Evolutionary conservation across 1,140 invertebrate species (phyloP).

Genomic region (Apis dorsata): DNA sequence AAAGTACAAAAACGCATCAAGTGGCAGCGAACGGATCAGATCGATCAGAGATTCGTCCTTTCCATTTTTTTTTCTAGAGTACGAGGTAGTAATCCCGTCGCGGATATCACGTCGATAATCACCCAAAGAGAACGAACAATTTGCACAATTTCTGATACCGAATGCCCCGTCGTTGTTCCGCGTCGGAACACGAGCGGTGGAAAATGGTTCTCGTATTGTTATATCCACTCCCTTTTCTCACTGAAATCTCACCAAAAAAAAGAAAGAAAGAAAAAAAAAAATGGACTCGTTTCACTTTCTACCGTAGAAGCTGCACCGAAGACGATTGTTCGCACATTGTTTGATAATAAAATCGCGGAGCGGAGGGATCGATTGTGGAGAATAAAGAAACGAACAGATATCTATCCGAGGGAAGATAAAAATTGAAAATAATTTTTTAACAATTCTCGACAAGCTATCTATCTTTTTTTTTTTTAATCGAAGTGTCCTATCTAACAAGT

Average conservation of each 20-base stretch:
- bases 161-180: background rate
- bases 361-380: background rate
- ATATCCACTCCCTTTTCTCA: background rate
- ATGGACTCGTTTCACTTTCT: background rate
- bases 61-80: slow-evolving; percentile 11
- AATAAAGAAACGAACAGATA: no score
- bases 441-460: no score
- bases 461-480: no score
- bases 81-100: slow-evolving; percentile 22
- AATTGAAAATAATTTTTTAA: no score
- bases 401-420: no score
- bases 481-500: no score
- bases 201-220: background rate
- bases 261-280: no score
- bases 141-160: slow-evolving; percentile 37
- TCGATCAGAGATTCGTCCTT: slow-evolving; percentile 12
- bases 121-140: background rate
- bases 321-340: slow-evolving; percentile 27
- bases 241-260: background rate
- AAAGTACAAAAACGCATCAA: slow-evolving; percentile 50
- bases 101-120: slow-evolving; percentile 27
- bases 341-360: background rate
- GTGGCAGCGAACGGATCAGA: slow-evolving; percentile 26
- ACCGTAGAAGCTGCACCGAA: slow-evolving; percentile 15
- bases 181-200: background rate